Evolutionary conservation across 2,797 vertebrate genomes (phyloP).

Genomic region (Pangasius djambal): DNA sequence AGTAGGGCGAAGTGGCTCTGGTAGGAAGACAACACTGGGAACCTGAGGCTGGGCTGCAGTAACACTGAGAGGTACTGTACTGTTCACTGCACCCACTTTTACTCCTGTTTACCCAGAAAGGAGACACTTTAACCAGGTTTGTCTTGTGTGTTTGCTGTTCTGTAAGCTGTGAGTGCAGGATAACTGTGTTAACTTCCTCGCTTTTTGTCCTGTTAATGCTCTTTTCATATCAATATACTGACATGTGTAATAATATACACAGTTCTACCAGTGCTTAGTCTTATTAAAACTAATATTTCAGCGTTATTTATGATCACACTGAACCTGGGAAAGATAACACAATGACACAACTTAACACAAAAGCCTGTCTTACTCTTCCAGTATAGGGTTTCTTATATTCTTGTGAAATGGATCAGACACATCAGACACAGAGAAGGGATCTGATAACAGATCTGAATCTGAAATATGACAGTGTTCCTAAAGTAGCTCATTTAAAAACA

Average conservation of each 20-base stretch:
- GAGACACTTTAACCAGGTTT: neutral
- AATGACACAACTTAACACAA: neutral
- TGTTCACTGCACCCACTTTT: neutral
- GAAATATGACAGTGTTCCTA: neutral
- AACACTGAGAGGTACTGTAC: constrained; percentile 64
- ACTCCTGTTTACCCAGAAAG: too few species aligned
- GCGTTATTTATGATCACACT: neutral
- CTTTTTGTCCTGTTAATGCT: neutral
- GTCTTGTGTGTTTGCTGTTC: neutral
- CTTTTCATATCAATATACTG: neutral
- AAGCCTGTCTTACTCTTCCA: neutral
- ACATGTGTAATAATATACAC: neutral
- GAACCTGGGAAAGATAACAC: neutral
- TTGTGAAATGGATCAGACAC: too few species aligned
- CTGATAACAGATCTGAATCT: neutral
- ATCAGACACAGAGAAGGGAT: neutral
- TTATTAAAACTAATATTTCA: neutral
- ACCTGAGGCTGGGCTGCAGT: constrained; percentile 54
- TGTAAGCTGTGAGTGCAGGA: neutral
- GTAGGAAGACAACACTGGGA: constrained; percentile 50
- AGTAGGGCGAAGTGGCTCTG: neutral
- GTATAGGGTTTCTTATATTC: neutral
- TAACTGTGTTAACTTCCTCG: neutral
- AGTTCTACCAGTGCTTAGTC: neutral
- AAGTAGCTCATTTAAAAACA: neutral